phyloP scores from a whole-genome alignment of 2,113 vertebrate species.

The Orcinus orca region DNA sequence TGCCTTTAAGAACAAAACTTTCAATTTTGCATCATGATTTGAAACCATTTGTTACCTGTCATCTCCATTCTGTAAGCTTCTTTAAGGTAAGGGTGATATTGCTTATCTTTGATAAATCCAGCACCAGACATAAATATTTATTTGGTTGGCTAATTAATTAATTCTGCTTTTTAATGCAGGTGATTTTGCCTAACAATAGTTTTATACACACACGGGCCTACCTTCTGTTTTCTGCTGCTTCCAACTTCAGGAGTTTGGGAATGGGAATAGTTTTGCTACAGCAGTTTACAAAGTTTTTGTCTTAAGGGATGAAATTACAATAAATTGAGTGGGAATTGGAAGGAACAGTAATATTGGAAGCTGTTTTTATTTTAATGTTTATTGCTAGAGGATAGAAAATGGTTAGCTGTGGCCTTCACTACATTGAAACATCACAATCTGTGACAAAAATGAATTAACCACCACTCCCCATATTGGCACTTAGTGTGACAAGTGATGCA shows the following conservation, averaged over 20 bases:
- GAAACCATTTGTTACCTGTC: background rate
- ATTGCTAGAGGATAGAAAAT: background rate
- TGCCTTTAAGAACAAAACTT: background rate
- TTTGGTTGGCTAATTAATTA: background rate
- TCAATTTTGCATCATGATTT: background rate
- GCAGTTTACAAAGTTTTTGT: background rate
- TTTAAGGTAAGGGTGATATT: background rate
- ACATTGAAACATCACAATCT: background rate
- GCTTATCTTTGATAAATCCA: background rate
- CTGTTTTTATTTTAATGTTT: conserved; percentile 9
- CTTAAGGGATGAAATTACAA: background rate
- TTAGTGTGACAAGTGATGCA: background rate
- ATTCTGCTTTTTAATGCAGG: background rate
- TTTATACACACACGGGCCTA: background rate
- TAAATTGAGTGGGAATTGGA: background rate
- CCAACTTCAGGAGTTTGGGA: background rate
- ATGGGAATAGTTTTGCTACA: background rate
- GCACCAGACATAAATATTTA: background rate
- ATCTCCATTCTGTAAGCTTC: background rate
- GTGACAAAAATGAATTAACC: background rate
- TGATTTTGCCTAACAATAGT: background rate
- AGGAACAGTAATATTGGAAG: background rate
- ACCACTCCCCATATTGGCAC: background rate
- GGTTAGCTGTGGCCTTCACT: background rate
- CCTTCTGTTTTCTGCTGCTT: background rate